Base-by-base conservation (phyloP, 2,113 vertebrate genomes). In the Gasterosteus aculeatus region DNA sequence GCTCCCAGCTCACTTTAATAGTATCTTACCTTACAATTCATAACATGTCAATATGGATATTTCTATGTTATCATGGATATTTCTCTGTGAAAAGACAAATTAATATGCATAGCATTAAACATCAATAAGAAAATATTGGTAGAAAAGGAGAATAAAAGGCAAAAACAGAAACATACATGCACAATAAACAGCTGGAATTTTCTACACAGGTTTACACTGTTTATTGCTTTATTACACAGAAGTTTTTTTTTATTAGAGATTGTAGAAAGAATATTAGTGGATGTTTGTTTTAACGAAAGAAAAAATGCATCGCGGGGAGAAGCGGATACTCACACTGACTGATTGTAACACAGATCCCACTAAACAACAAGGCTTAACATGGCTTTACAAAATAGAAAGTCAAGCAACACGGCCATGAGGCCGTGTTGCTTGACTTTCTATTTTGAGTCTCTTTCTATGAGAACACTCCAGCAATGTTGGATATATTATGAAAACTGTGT, bases 1-100 rank as follows among this genome's bases (percentile, higher is more conserved):
- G 83, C 61, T 57, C 60, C 51, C 69, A 46, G 49, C 35, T 49
- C 49, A 41, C 31, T n/a, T 81, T 49, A 88, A 72, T 60, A 69
- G 22, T 46, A 63, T 69, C 49, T 85, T 66, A 41, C n/a, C 10
- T 26, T 31, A 15, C 26, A 31, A 33, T 16, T 38, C 18, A 39
- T 60, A 39, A 10, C 35, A 10, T n/a, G 35, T 6, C 18, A 15
- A 57, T 57, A 15, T n/a, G 35, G 1, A 60, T 39, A 11, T 60
- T 53, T 53, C n/a, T 19, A 10, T 10, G n/a, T 53, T 53, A 7
- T 46, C 11, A 33, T 29, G 29, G 11, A 14, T 11, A 56, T 56
- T 26, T 26, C 22, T 26, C 22, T 26, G 22, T 26, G 22, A 26
- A 26, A 26, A 26, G 22, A 26, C 22, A 26, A 26, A 26, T 26